A percentile compares a stretch with the other conserved stretches of the same genome.
Evolutionary conservation across 2,888 invertebrate species (phyloP).

Genomic region (Trissoscelio sp.): DNA sequence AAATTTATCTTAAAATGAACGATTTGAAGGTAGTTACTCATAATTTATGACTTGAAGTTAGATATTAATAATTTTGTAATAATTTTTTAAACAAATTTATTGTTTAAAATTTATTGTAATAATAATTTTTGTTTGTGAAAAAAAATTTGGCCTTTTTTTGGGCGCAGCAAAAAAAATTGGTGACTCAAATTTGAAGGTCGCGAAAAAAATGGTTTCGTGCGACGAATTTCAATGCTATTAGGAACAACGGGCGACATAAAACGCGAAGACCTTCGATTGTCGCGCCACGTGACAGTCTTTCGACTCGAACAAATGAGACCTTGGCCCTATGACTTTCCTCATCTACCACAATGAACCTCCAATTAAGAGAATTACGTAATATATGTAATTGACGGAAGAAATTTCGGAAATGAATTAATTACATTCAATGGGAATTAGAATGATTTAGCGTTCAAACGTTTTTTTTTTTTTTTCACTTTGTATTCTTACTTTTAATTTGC

Average conservation of each 20-base stretch:
- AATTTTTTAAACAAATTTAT: no score
- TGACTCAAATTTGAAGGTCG: slow-evolving; percentile 34
- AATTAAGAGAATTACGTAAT: slow-evolving; percentile 47
- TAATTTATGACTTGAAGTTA: no score
- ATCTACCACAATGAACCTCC: slow-evolving; percentile 49
- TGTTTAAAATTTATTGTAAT: no score
- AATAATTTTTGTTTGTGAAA: no score
- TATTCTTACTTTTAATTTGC: no score
- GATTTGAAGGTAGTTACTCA: no score
- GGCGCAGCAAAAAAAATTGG: no score
- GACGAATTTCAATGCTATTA: slow-evolving; percentile 58
- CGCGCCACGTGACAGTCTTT: slow-evolving; percentile 56
- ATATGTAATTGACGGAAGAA: slow-evolving; percentile 39
- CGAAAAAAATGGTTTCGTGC: slow-evolving; percentile 43
- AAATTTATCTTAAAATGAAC: no score
- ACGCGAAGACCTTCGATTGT: slow-evolving; percentile 55
- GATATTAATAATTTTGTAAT: no score
- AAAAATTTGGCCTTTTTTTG: no score
- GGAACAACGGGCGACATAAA: slow-evolving; percentile 42
- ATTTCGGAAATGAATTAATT: slow-evolving; percentile 45
- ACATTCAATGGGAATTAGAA: background rate
- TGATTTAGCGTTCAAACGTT: background rate
- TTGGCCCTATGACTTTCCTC: slow-evolving; percentile 65
- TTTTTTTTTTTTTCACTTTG: background rate
- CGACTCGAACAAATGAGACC: slow-evolving; percentile 51